Base-by-base conservation (phyloP, 2,797 vertebrate species). In the Macroramphosus scolopax region DNA sequence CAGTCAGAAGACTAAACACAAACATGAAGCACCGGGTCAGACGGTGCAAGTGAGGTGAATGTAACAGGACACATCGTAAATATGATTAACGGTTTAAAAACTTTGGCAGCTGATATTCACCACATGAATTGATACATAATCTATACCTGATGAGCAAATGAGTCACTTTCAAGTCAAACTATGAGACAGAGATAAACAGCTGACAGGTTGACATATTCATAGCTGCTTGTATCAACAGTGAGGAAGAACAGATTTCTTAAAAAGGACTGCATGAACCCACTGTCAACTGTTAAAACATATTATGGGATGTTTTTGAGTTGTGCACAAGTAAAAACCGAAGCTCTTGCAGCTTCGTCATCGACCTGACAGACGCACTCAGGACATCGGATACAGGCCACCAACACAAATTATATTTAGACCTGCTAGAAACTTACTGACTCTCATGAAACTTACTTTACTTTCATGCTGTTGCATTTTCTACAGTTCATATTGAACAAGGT, bases 381-480 rank as follows among this genome's bases (percentile, higher is more conserved):
- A 67, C 69, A 78, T 31, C 1, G 20, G 77, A 83, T 75, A 62
- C 22, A 48, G 32, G 41, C n/a, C n/a, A n/a, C 36, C 47, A 56
- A 44, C 22, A 51, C 50, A 31, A 38, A 31, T 44, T 82, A 80
- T 74, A 74, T 80, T 81, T 81, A 83, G 82, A 74, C 22, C 16
- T 44, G 14, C 43, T 56, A 9, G 13, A 42, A 51, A 60, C 2
- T 13, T n/a, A n/a, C n/a, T n/a, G n/a, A n/a, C n/a, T n/a, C n/a
- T n/a, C n/a, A n/a, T n/a, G n/a, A n/a, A n/a, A n/a, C 20, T 22
- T 22, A 22, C 20, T 22, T 22, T 6, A 18, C 28, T 6, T 68
- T 56, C 29, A 43, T 24, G 5, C 25, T 56, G 29, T 26, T 51
- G 30, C 14, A 45, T 62, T 15, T 45, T 44, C 42, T 20, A 13